Base-by-base conservation (phyloP, 2,113 vertebrate genomes). In the Pavo muticus region DNA sequence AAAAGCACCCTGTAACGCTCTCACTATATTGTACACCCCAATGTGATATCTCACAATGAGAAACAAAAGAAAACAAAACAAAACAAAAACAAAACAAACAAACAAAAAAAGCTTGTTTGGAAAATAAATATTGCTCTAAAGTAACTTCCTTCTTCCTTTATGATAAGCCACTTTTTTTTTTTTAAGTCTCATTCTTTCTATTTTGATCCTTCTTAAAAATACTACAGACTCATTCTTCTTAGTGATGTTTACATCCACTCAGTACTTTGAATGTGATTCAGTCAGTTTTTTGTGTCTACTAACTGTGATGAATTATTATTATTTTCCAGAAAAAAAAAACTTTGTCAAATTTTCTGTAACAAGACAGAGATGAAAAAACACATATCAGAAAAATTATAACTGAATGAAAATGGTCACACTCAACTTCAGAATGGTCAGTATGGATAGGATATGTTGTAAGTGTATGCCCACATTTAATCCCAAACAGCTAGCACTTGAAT, bases 231-330 rank as follows among this genome's bases (percentile, higher is more conserved):
- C 8, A 9, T 4, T 77, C 71, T 9, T 10, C 10, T 63, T 10
- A 20, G 5, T 75, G n/a, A 11, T 20, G 9, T 45, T 91, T 60
- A 40, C 3, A 47, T 1, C 11, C 16, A 42, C 7, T 61, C 39
- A 14, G 8, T 56, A 21, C 3, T 56, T 69, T 0, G 0, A 70
- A 5, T 4, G 64, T 8, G 37, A 6, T 64, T 77, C 35, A 56
- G 14, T 9, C 8, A 23, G 3, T 3, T 11, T 48, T 75, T 80
- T 27, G 2, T 68, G 2, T 48, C 9, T 64, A 14, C 18, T 30
- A 14, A 54, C 6, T 23, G 32, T 15, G 59, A 1, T 4, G 6
- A 60, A 12, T 80, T 68, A 64, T 76, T 76, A 83, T 60, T 77
- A n/a, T 40, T 69, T 19, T 12, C 4, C 25, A 54, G 4, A 2